Evolutionary conservation across 2,797 vertebrate species (phyloP).

Genomic region (Anguilla anguilla): DNA sequence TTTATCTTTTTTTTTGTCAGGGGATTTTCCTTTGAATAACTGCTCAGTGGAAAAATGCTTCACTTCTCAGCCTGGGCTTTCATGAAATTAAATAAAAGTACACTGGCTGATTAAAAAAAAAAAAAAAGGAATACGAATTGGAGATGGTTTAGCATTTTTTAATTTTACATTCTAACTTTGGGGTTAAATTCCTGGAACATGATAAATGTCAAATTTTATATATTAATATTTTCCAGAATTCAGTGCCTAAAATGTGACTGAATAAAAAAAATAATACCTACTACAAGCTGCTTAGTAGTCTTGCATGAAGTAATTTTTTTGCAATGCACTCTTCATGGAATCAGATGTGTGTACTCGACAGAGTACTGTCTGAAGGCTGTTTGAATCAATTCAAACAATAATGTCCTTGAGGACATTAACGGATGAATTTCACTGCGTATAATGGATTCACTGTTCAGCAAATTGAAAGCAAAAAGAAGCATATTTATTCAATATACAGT

Average conservation of each 20-base stretch:
- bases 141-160: constrained; percentile 69
- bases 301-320: constrained; percentile 39
- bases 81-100: constrained; percentile 66
- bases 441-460: not conserved
- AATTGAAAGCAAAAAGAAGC: not conserved
- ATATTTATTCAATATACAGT: not conserved
- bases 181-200: constrained; percentile 65
- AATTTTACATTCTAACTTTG: constrained; percentile 68
- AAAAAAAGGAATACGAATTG: constrained; percentile 57
- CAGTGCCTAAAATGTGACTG: constrained; percentile 51
- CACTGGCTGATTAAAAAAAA: constrained; percentile 61
- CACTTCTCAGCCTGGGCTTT: constrained; percentile 59
- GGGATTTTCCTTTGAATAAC: constrained; percentile 54
- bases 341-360: constrained; percentile 5
- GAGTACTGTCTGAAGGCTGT: not conserved
- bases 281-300: constrained; percentile 39
- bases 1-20: constrained; percentile 41
- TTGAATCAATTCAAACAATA: constrained; percentile 2
- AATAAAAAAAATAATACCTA: constrained; percentile 46
- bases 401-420: not conserved
- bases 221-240: constrained; percentile 53
- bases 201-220: constrained; percentile 71
- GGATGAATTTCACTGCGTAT: not conserved
- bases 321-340: constrained; percentile 20
- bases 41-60: constrained; percentile 62